Evolutionary conservation across 2,113 vertebrate genomes (phyloP).

Genomic region (Syngnathus floridae): DNA sequence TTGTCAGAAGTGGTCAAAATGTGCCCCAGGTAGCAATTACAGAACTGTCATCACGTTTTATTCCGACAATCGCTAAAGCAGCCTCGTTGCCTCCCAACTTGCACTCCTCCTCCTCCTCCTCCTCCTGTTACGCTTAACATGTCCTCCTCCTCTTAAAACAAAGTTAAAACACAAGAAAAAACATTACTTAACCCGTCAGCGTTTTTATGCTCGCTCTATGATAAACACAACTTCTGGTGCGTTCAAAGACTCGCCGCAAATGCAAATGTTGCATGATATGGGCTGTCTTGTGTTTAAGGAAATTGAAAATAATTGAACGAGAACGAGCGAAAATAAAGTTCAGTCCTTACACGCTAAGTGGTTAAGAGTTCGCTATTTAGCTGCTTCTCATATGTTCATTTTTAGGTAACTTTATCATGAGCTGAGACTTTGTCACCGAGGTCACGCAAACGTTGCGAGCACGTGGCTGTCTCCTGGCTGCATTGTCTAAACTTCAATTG

Average conservation of each 20-base stretch:
- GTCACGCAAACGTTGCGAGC: conserved; percentile 59
- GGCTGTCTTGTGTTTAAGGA: conserved; percentile 13
- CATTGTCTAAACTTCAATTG: conserved; percentile 66
- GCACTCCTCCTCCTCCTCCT: conserved; percentile 61
- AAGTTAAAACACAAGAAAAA: conserved; percentile 20
- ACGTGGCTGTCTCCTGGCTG: conserved; percentile 69
- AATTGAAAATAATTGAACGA: conserved; percentile 4
- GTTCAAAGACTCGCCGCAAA: background rate
- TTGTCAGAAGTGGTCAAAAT: conserved; percentile 47
- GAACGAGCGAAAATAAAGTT: conserved; percentile 6
- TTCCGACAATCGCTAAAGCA: conserved; percentile 60
- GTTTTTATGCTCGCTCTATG: background rate
- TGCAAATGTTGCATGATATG: conserved; percentile 11
- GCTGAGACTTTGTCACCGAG: conserved; percentile 37
- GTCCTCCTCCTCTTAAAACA: conserved; percentile 51
- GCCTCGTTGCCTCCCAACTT: conserved; percentile 51
- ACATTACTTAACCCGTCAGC: conserved; percentile 15
- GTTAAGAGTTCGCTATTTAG: too few species aligned
- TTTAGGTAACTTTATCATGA: background rate
- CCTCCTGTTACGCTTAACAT: conserved; percentile 54
- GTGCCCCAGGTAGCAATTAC: conserved; percentile 48
- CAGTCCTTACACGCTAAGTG: background rate
- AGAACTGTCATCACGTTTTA: conserved; percentile 61
- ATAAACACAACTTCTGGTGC: conserved; percentile 1
- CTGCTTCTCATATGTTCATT: background rate